Percentiles rank a stretch among this genome's conserved stretches.
Evolutionary conservation across 2,113 vertebrate species (phyloP).

Genomic region (Callospermophilus lateralis): DNA sequence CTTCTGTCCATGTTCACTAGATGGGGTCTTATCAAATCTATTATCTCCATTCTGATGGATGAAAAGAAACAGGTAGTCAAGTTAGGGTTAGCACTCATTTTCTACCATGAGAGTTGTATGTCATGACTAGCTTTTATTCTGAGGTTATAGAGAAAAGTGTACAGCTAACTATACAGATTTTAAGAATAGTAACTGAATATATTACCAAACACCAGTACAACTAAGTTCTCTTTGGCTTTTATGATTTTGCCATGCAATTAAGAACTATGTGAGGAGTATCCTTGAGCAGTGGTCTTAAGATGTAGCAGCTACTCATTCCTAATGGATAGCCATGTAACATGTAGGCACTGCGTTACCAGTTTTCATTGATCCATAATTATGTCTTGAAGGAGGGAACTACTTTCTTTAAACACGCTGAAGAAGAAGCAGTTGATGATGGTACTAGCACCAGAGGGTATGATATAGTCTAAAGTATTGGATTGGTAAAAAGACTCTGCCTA

Average conservation of each 20-base stretch:
- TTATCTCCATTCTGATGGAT: conserved; percentile 58
- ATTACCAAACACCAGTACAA: conserved; percentile 9
- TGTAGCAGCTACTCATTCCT: neutral
- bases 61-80: conserved; percentile 44
- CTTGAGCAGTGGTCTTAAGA: neutral
- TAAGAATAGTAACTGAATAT: conserved; percentile 47
- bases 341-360: neutral
- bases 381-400: neutral
- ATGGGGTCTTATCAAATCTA: conserved; percentile 64
- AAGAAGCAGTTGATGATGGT: neutral
- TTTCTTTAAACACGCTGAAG: neutral
- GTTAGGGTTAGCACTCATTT: conserved; percentile 48
- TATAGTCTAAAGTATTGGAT: neutral
- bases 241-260: conserved; percentile 23
- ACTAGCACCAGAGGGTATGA: neutral
- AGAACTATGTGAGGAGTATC: neutral
- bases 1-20: conserved; percentile 36
- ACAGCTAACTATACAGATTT: neutral
- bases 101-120: neutral
- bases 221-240: conserved; percentile 42
- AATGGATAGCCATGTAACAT: neutral
- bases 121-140: conserved; percentile 60
- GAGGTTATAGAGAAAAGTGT: conserved; percentile 48
- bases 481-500: neutral
- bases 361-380: neutral